Conservation (phyloP, 2,797 vertebrate species). For the Malacoraja senta region DNA sequence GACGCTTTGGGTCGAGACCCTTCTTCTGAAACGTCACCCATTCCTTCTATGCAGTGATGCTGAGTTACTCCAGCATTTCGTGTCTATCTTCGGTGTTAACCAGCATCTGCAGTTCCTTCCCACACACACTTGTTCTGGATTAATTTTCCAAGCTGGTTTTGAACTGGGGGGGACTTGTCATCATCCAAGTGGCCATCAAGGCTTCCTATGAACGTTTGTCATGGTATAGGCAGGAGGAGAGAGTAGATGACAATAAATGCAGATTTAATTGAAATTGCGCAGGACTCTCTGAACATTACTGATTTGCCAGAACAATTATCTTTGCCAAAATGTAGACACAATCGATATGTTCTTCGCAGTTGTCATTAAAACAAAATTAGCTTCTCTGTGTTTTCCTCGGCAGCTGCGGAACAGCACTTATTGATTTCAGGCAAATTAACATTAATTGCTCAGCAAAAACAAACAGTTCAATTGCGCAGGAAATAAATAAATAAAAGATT, state of each 20-base stretch:
- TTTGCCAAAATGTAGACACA: background rate
- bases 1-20: too few species aligned
- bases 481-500: conserved; percentile 36
- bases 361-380: conserved; percentile 34
- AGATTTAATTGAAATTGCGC: background rate
- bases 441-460: conserved; percentile 27
- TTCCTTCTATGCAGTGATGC: too few species aligned
- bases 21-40: too few species aligned
- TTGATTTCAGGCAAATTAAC: conserved; percentile 33
- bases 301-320: conserved; percentile 20
- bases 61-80: too few species aligned
- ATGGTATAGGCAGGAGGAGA: background rate
- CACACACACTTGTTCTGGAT: background rate
- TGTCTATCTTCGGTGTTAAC: too few species aligned
- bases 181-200: background rate
- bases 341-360: background rate
- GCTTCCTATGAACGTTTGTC: background rate
- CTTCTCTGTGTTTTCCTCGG: background rate
- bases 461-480: conserved; percentile 25
- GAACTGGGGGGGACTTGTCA: background rate
- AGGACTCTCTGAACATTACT: background rate
- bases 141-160: background rate
- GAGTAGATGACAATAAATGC: background rate
- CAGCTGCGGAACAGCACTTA: background rate
- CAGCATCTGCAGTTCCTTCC: too few species aligned